Evolutionary conservation across 92 coral and sea anemone genomes (phyloP).

Genomic region (Bergia puertoricense): DNA sequence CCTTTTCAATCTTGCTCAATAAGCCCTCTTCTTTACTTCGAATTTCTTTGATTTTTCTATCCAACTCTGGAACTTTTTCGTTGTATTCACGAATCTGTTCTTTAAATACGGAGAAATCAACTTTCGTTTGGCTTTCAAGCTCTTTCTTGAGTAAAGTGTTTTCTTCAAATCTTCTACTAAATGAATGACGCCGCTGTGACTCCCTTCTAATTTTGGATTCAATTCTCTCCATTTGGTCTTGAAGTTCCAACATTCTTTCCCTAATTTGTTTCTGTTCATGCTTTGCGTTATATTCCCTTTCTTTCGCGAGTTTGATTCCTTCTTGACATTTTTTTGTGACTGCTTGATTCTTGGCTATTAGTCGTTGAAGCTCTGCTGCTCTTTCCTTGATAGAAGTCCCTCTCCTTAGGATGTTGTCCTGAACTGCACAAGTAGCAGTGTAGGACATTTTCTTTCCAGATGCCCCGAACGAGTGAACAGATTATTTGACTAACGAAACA

Average conservation of each 20-base stretch:
- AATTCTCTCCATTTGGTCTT: constrained; percentile 31
- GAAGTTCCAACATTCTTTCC: constrained; percentile 17
- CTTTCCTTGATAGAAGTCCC: constrained; percentile 33
- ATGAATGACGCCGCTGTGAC: constrained; percentile 26
- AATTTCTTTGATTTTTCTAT: constrained; percentile 21
- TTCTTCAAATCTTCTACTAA: constrained; percentile 40
- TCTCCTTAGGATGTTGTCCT: constrained; percentile 17
- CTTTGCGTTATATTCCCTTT: constrained; percentile 23
- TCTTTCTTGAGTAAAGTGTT: constrained; percentile 29
- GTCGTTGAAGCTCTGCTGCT: constrained; percentile 13
- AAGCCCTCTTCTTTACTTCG: constrained; percentile 15
- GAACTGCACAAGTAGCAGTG: constrained; percentile 37
- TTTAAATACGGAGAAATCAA: not conserved
- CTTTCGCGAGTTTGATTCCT: constrained; percentile 15
- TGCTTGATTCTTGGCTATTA: constrained; percentile 19
- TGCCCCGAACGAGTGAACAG: constrained; percentile 31
- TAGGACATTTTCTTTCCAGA: constrained; percentile 27
- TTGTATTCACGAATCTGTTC: constrained; percentile 5
- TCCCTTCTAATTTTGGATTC: constrained; percentile 28
- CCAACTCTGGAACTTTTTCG: constrained; percentile 8
- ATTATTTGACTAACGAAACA: constrained; percentile 23
- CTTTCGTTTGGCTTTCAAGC: constrained; percentile 10
- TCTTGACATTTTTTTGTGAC: constrained; percentile 19
- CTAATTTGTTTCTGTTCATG: constrained; percentile 20
- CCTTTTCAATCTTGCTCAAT: constrained; percentile 18